phyloP scores from a whole-genome alignment of 2,888 invertebrate species.

The Alentia gelatinosa region DNA sequence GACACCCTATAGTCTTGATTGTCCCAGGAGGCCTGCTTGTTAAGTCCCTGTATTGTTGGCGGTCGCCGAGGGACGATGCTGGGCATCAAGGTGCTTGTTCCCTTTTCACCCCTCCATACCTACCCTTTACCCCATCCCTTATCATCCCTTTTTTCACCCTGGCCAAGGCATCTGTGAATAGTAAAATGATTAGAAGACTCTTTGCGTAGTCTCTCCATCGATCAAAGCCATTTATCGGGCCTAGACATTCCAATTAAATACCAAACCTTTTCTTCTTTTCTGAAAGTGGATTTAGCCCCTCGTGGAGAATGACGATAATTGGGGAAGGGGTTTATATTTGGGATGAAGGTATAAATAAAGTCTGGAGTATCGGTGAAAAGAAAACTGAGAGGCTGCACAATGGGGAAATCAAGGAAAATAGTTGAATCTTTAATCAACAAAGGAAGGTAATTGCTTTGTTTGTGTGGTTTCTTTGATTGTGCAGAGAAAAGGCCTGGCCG shows the following conservation, averaged over 20 bases:
- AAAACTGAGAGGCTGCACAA: too few relatives aligned
- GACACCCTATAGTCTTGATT: conserved; percentile 27
- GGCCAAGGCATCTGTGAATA: not conserved
- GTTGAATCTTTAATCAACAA: not conserved
- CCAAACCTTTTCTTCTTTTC: not conserved
- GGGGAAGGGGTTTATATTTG: not conserved
- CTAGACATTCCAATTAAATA: conserved; percentile 19
- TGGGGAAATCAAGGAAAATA: not conserved
- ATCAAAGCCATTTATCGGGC: not conserved
- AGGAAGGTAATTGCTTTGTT: too few relatives aligned
- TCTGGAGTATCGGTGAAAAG: too few relatives aligned
- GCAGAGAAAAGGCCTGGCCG: too few relatives aligned
- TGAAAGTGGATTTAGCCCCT: not conserved
- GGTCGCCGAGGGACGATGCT: not conserved
- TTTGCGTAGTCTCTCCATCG: not conserved
- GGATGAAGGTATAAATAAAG: too few relatives aligned
- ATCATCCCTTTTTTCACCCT: not conserved
- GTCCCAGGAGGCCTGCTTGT: not conserved
- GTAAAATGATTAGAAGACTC: not conserved
- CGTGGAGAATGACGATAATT: not conserved
- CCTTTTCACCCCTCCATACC: not conserved
- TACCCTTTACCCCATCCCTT: not conserved
- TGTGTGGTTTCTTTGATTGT: too few relatives aligned
- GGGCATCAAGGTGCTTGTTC: not conserved
- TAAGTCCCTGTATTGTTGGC: not conserved